Evolutionary conservation across 2,797 vertebrate species (phyloP), one percentile per base, ranked within the genome.

Genomic region (Xenentodon cancila): DNA sequence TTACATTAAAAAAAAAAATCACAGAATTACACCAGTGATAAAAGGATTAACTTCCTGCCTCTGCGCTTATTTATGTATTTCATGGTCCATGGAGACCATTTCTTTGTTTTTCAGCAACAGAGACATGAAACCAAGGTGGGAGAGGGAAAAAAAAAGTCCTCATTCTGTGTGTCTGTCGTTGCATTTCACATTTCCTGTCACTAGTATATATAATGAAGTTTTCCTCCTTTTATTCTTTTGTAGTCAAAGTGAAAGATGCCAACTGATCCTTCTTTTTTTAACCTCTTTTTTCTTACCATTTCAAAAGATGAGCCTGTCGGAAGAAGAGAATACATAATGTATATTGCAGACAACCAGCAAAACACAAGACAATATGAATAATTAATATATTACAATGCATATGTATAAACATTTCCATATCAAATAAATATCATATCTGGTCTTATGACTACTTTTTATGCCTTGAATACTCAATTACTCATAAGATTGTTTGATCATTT

Each of bases 351-450:
- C 67, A 62, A 80, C 71, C 53, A 19, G 54, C 44, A 48, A 67
- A 79, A 90, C 12, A 64, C 42, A 80, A 89, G 90, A 82, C 77
- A 82, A 71, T 71, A 91, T 93, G 86, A 93, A 93, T 94, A 92
- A 91, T 93, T 92, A 90, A 93, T 91, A 57, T 43, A 73, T 71
- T 27, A 47, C 25, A 65, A 88, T 88, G 87, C 84, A 87, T 88
- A 88, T 89, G 82, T 86, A 88, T 88, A 84, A 84, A 88, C 64
- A 90, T 93, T 91, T 90, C 84, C 88, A 91, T 88, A 88, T 93
- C 88, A 94, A 92, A 93, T 88, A 92, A 88, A 92, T 87, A 85
- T 75, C 72, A 76, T 73, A 70, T 87, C 80, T 82, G 57, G 75
- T 89, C 84, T 86, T 84, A 77, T 76, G 65, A 74, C 72, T 78